Conservation (phyloP, 1,140 invertebrate genomes). For the Helicoverpa armigera region DNA sequence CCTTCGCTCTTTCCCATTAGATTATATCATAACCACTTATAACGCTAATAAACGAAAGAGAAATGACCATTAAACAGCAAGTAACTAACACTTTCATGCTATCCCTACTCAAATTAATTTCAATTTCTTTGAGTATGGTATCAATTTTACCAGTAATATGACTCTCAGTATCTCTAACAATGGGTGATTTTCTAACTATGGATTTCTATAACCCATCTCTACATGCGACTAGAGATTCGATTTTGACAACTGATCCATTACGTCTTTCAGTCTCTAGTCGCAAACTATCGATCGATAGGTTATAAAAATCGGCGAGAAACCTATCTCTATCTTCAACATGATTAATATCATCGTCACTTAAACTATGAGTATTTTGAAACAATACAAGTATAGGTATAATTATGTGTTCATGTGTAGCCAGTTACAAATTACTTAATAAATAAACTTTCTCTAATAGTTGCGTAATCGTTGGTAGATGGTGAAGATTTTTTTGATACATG, state of each 20-base stretch:
- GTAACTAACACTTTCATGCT: background rate
- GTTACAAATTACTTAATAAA: conserved; percentile 27
- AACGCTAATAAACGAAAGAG: conserved; percentile 1
- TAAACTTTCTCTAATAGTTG: conserved; percentile 20
- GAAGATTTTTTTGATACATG: background rate
- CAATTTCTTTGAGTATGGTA: background rate
- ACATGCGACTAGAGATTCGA: too few relatives aligned
- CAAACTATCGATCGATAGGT: too few relatives aligned
- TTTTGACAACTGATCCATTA: too few relatives aligned
- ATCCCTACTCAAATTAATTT: conserved; percentile 1
- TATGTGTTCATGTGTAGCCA: background rate
- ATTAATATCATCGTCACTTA: conserved; percentile 3
- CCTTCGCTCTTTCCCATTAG: background rate
- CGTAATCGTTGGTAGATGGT: conserved; percentile 3
- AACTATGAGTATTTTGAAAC: conserved; percentile 13
- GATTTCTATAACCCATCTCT: too few relatives aligned
- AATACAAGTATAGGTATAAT: background rate
- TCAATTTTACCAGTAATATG: background rate
- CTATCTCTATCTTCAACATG: background rate
- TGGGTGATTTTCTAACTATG: background rate
- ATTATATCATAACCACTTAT: background rate
- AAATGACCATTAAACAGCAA: conserved; percentile 2
- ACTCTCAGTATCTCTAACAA: background rate
- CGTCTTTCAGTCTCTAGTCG: too few relatives aligned
- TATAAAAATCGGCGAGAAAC: too few relatives aligned